Evolutionary conservation across 2,888 invertebrate genomes (phyloP), one percentile per base, ranked within the genome.

Genomic region (Volucella zonaria): DNA sequence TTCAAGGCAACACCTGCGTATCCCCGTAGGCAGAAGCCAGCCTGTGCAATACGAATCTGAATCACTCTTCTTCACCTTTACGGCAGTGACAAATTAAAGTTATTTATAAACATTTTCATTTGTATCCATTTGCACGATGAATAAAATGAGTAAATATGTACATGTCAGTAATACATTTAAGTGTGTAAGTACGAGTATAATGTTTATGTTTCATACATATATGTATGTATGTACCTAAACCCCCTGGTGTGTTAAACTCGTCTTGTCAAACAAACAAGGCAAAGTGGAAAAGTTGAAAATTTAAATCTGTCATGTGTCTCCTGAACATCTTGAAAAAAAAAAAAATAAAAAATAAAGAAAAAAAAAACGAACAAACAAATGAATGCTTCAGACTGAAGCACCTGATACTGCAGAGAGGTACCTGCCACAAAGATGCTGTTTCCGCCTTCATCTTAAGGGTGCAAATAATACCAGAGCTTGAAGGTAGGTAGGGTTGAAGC

Each of bases 21-120:
- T 18, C 31, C n/a, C 42, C 14, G 31, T 14, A 31, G 14, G 18
- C 23, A 23, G 2, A 23, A 23, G 18, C 18, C 6, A 54, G 9
- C 3, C 3, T 3, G 54, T 9, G 12, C 31, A 38, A 11, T 23
- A 9, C 54, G 51, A 61, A 18, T 67, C 61, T 47, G 18, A 23
- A 58, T 66, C 67, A 71, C 49, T 61, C 23, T 54, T 47, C 56
- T 68, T 58, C 58, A 59, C 14, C 62, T 66, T 74, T 40, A 31
- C 75, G 70, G 59, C 64, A 66, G 64, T 80, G 80, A 83, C 70
- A 83, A 83, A 83, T 83, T 83, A 80, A 76, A 83, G 74, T 83
- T 83, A 79, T 83, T 79, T 75, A 70, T 74, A 83, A 83, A 80
- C 64, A 83, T 79, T 83, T 80, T 71, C 71, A 75, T 83, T 83